Base-by-base conservation (phyloP, 2,888 invertebrate species). In the Meloe dianella region DNA sequence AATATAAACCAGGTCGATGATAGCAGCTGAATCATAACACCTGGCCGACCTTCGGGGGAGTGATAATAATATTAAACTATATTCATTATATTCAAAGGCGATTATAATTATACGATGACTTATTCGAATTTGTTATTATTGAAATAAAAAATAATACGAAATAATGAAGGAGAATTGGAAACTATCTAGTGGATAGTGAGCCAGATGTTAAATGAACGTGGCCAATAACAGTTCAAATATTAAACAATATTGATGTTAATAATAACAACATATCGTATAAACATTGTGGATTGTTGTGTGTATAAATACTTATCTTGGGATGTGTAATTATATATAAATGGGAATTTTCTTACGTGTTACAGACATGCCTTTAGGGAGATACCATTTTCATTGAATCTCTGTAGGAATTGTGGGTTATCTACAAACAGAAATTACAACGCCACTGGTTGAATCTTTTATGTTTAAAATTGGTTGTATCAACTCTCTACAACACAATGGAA, bases 231-330 rank as follows among this genome's bases (percentile, higher is more conserved):
- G 24, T 24, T 24, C 54, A 54, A 54, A 54, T 54, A 54, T 27
- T 54, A 24, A 54, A 54, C 54, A 54, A 54, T 54, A 54, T 54
- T 54, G 20, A 20, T 47, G 7, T 54, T 54, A 27, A 24, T 51
- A 51, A 47, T 20, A 8, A 22, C 20, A 10, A 10, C 9, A 22
- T 51, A 51, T 47, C 8, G 35, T 20, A 4, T 22, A 51, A 22
- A 24, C 22, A 24, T 22, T 22, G 22, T 47, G 20, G 9, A 47
- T 47, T 17, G 14, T 35, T 47, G 20, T 47, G 17, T 47, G 20
- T 47, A 8, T 12, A 12, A 22, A 24, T 4, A 10, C 24, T 51
- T 24, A 22, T 6, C 9, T 51, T 12, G 1, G n/a, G 12, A 54
- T 54, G 6, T 54, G 6, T 14, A 54, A 54, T 54, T 54, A n/a